These are phyloP conservation scores for Lateolabrax maculatus DNA, from an alignment of 2,797 vertebrate species.

Conservation along the genomic window DNA sequence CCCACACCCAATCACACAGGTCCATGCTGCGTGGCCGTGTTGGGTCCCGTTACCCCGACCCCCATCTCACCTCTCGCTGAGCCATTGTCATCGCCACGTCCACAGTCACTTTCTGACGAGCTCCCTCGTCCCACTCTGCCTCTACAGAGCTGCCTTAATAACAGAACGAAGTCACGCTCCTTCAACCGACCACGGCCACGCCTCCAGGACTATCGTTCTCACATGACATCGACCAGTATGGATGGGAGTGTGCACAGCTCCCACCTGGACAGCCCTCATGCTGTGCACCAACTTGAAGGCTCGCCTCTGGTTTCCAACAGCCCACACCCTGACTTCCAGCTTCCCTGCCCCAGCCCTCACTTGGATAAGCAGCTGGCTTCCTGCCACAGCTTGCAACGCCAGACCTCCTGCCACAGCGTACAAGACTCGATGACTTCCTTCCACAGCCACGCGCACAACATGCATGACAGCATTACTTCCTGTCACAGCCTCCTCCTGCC, in stretches of 20 bases:
- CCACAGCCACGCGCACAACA: conserved; percentile 75
- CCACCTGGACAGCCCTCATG: conserved; percentile 89
- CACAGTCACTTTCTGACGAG: conserved; percentile 83
- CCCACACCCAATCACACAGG: conserved; percentile 84
- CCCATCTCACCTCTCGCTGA: conserved; percentile 74
- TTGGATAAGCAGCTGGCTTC: conserved; percentile 71
- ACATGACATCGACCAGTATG: conserved; percentile 92
- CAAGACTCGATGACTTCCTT: conserved; percentile 77
- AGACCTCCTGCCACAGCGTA: conserved; percentile 76
- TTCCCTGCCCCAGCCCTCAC: conserved; percentile 72
- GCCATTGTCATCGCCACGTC: conserved; percentile 63
- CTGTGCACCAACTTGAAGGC: conserved; percentile 84
- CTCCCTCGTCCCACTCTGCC: conserved; percentile 84
- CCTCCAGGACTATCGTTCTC: conserved; percentile 90
- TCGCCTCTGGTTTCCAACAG: conserved; percentile 75
- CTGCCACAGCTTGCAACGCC: conserved; percentile 68
- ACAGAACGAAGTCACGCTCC: conserved; percentile 91
- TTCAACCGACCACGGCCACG: conserved; percentile 87
- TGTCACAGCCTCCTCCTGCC: conserved; percentile 71
- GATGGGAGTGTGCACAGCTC: conserved; percentile 91
- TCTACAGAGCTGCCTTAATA: conserved; percentile 91
- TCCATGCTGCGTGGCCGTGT: conserved; percentile 90
- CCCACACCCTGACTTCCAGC: conserved; percentile 80
- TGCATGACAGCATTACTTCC: conserved; percentile 66
- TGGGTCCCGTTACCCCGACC: conserved; percentile 80